Evolutionary conservation across 2,888 invertebrate species (phyloP), one percentile per base, ranked within the genome.

Genomic region (Ornithoptera alexandrae): DNA sequence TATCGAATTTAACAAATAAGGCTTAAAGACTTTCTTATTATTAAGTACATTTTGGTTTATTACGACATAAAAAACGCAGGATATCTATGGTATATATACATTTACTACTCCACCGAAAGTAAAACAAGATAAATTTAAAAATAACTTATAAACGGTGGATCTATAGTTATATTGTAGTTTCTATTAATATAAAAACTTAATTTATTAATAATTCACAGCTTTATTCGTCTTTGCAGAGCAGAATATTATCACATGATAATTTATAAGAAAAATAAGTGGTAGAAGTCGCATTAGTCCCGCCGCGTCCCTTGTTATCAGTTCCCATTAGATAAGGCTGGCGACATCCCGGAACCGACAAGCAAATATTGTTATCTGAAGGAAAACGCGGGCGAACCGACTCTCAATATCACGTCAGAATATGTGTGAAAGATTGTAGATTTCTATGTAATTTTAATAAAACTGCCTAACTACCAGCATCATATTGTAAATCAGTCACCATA

Each of bases 301-400:
- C 70, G 66, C 61, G 74, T 71, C 73, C 74, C 72, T 24, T 73
- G 76, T 78, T 80, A 80, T 80, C 79, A 79, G 79, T 78, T 76
- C 78, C 80, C 79, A 77, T 79, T 78, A 79, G 80, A 80, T 80
- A 80, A 80, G 74, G 60, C 65, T 36, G 68, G 76, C 76, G 79
- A 79, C 79, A 77, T 79, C 78, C 79, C 79, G 81, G 80, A 79
- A 77, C 80, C 80, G 77, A 12, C 66, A 72, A 10, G 74, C 74
- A 81, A 81, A 81, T 78, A 81, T 22, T 66, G 65, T 79, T 81
- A 81, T 81, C 81, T 75, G 71, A 70, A 74, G 72, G 72, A 73
- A 73, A 73, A 72, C 67, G 72, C 69, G 72, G 71, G 65, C 68
- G 66, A 60, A 61, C 60, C 60, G 68, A 67, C 67, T 53, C 64